These are phyloP conservation scores for Rhopilema esculentum DNA, from an alignment of 30 jellyfish, hydroid and myxozoan genomes.

Conservation along the genomic window DNA sequence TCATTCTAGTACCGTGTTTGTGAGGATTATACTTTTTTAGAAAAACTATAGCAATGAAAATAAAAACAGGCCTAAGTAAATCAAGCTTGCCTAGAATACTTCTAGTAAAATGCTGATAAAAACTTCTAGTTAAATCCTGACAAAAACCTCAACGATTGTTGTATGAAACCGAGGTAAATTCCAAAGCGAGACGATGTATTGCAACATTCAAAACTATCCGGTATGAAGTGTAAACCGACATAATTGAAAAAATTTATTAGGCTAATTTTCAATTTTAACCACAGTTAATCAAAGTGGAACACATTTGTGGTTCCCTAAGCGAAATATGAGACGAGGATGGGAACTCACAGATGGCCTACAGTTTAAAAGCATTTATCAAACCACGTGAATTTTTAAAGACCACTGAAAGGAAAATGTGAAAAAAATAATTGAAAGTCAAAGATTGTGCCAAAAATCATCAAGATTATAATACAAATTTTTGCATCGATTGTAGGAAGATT, in stretches of 20 bases:
- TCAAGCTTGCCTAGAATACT: too few relatives aligned
- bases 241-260: not conserved
- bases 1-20: too few relatives aligned
- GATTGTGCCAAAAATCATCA: constrained; percentile 2
- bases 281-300: not conserved
- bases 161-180: too few relatives aligned
- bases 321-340: not conserved
- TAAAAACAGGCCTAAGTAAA: too few relatives aligned
- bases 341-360: too few relatives aligned
- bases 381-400: not conserved
- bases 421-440: not conserved
- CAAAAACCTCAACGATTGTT: too few relatives aligned
- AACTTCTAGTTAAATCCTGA: too few relatives aligned
- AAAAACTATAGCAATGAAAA: too few relatives aligned
- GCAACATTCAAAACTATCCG: not conserved
- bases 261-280: not conserved
- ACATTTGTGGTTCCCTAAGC: not conserved
- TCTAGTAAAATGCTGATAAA: too few relatives aligned
- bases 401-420: not conserved
- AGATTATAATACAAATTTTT: not conserved
- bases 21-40: too few relatives aligned
- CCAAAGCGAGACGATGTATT: too few relatives aligned
- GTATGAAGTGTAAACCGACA: not conserved
- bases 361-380: too few relatives aligned
- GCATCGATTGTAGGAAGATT: constrained; percentile 17